These are phyloP conservation scores for Pseudomyrmex cubaensis DNA, from an alignment of 1,140 invertebrate genomes.

Conservation along the genomic window DNA sequence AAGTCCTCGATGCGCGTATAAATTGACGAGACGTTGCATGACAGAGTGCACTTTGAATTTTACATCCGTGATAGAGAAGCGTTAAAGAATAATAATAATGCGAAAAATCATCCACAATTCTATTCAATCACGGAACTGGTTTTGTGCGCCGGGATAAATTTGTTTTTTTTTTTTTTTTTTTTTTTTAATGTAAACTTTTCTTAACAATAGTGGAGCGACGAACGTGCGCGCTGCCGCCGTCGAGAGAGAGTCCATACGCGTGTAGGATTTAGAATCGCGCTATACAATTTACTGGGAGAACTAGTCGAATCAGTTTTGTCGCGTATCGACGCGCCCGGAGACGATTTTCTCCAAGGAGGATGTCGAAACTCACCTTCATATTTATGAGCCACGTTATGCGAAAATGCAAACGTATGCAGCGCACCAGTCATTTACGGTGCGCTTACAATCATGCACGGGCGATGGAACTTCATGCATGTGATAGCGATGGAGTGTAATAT, in stretches of 20 bases:
- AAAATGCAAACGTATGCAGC: conserved; percentile 63
- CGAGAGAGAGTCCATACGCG: background rate
- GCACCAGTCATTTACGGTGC: conserved; percentile 53
- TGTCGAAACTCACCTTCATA: conserved; percentile 55
- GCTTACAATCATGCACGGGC: conserved; percentile 46
- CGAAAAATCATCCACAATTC: conserved; percentile 42
- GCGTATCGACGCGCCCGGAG: conserved; percentile 35
- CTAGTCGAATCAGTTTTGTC: conserved; percentile 33
- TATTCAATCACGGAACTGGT: conserved; percentile 20
- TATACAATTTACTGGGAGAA: background rate
- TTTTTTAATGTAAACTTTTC: conserved; percentile 11
- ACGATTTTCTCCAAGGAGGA: conserved; percentile 48
- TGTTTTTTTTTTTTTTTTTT: conserved; percentile 24
- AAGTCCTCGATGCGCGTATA: conserved; percentile 11
- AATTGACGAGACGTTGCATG: conserved; percentile 25
- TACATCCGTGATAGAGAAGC: conserved; percentile 47
- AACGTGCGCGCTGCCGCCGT: conserved; percentile 15
- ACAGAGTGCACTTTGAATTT: conserved; percentile 53
- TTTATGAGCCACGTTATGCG: conserved; percentile 60
- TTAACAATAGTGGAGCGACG: conserved; percentile 31
- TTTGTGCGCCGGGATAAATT: background rate
- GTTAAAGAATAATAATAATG: conserved; percentile 17
- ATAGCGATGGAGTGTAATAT: conserved; percentile 57
- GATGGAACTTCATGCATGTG: conserved; percentile 60
- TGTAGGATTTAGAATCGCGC: conserved; percentile 20